phyloP scores from a whole-genome alignment of 2,888 invertebrate species.

The Timema cristinae region DNA sequence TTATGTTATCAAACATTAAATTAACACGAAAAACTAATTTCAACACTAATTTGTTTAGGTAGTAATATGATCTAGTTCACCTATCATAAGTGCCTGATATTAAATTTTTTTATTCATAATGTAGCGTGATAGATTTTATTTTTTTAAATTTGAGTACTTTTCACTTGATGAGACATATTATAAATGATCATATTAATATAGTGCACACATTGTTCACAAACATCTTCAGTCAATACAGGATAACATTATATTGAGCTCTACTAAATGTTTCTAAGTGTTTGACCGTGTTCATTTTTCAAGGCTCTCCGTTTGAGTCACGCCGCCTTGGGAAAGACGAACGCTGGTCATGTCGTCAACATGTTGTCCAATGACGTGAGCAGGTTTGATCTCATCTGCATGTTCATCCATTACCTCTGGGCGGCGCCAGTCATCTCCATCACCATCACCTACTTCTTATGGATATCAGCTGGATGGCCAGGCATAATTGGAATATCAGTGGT shows the following conservation, averaged over 20 bases:
- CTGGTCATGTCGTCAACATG: constrained; percentile 54
- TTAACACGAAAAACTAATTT: not conserved
- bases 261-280: not conserved
- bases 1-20: not conserved
- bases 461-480: constrained; percentile 52
- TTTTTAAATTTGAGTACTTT: too few species aligned
- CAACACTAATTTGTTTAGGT: not conserved
- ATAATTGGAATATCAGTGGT: constrained; percentile 59
- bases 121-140: too few species aligned
- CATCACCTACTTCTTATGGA: constrained; percentile 57
- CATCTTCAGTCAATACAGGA: too few species aligned
- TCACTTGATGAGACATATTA: too few species aligned
- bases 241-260: too few species aligned
- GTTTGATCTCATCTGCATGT: constrained; percentile 51
- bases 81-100: too few species aligned
- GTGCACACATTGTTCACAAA: too few species aligned
- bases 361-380: constrained; percentile 55
- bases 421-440: constrained; percentile 58
- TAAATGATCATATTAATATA: too few species aligned
- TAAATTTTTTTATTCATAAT: too few species aligned
- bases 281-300: constrained; percentile 30
- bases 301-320: constrained; percentile 53
- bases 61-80: not conserved
- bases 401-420: constrained; percentile 52
- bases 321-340: constrained; percentile 57